These are phyloP conservation scores for Notothenia coriiceps DNA, from an alignment of 2,113 vertebrate species.

Conservation along the genomic window DNA sequence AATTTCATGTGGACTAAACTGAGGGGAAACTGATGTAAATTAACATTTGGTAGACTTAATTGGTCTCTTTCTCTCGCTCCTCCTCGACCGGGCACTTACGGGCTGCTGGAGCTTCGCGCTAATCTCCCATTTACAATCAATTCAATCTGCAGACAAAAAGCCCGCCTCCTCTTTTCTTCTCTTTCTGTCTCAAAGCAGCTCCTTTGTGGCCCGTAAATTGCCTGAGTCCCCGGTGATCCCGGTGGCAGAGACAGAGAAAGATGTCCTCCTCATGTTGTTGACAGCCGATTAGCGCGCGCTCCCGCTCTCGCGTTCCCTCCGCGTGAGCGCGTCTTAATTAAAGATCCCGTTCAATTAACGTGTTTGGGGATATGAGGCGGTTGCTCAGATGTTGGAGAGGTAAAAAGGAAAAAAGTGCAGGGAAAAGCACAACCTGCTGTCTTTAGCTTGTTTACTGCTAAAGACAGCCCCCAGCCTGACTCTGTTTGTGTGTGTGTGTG, in stretches of 20 bases:
- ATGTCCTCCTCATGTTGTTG: constrained; percentile 95
- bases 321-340: constrained; percentile 91
- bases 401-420: constrained; percentile 83
- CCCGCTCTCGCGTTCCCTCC: constrained; percentile 80
- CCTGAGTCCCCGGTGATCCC: constrained; percentile 94
- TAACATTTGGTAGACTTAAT: constrained; percentile 99
- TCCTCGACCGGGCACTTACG: constrained; percentile 86
- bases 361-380: constrained; percentile 94
- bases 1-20: constrained; percentile 98
- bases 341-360: constrained; percentile 96
- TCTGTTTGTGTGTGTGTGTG: not conserved
- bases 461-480: constrained; percentile 26
- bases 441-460: constrained; percentile 87
- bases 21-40: constrained; percentile 96
- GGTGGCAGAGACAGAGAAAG: constrained; percentile 80
- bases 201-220: constrained; percentile 97
- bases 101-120: constrained; percentile 92
- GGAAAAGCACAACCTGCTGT: constrained; percentile 94
- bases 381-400: constrained; percentile 96
- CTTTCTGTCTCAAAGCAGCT: constrained; percentile 95
- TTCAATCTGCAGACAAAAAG: constrained; percentile 98
- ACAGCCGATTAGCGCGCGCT: constrained; percentile 98
- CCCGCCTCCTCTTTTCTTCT: constrained; percentile 97
- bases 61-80: constrained; percentile 90
- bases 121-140: constrained; percentile 99